Evolutionary conservation across 1,140 invertebrate genomes (phyloP).

Genomic region (Aphis gossypii): DNA sequence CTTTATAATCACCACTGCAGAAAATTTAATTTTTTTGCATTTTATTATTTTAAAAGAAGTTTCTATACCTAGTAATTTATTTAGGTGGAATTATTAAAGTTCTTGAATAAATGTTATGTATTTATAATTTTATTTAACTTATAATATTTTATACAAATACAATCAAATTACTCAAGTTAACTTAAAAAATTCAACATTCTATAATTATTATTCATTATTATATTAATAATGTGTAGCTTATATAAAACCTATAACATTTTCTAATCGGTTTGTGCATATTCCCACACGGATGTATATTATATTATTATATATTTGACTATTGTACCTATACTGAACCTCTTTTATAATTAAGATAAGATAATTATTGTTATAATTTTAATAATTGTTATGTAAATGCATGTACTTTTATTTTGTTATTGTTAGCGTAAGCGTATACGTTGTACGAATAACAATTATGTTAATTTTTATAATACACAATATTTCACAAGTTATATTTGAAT

Average conservation of each 20-base stretch:
- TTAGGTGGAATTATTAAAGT: slow-evolving; percentile 1
- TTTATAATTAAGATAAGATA: not conserved
- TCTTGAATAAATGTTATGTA: not conserved
- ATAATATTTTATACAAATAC: not conserved
- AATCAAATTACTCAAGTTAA: not conserved
- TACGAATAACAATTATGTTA: not conserved
- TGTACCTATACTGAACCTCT: slow-evolving; percentile 14
- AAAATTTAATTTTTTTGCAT: not conserved
- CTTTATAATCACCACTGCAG: not conserved
- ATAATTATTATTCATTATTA: slow-evolving; percentile 20
- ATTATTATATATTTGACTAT: not conserved
- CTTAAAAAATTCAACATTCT: not conserved
- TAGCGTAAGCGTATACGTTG: not conserved
- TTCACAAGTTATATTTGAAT: not conserved
- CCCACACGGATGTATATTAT: not conserved
- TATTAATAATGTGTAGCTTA: slow-evolving; percentile 15
- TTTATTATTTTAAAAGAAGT: not conserved
- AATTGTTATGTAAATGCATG: not conserved
- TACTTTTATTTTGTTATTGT: slow-evolving; percentile 12
- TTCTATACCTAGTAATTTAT: not conserved
- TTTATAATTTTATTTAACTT: not conserved
- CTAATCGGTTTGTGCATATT: not conserved
- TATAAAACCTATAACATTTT: not conserved
- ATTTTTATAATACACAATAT: not conserved
- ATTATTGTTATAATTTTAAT: slow-evolving; percentile 18